Evolutionary conservation across 2,113 vertebrate species (phyloP).

Genomic region (rabbit (Oryctolagus cuniculus)): DNA sequence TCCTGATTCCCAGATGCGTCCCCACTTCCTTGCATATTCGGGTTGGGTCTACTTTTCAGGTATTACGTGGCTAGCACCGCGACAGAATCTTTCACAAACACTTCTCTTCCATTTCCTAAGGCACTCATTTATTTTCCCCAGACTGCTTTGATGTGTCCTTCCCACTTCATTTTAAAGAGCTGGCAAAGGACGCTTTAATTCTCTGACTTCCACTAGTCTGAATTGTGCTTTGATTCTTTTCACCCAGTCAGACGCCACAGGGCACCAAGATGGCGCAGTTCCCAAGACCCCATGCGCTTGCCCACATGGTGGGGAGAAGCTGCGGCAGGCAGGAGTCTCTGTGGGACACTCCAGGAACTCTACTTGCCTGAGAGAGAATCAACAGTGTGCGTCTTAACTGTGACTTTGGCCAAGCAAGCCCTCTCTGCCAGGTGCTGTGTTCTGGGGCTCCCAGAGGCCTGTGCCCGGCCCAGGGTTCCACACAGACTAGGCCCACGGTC

Average conservation of each 20-base stretch:
- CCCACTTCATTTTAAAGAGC: constrained; percentile 24
- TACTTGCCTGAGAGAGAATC: background rate
- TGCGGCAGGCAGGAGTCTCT: background rate
- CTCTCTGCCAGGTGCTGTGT: background rate
- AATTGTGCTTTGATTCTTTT: background rate
- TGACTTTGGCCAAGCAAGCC: background rate
- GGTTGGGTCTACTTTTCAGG: background rate
- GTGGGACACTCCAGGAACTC: accelerated
- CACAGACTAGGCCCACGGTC: too few relatives aligned
- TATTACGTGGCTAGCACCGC: background rate
- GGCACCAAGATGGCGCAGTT: background rate
- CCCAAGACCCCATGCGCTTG: background rate
- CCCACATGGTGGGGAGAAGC: background rate
- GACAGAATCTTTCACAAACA: background rate
- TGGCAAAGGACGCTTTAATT: constrained; percentile 23
- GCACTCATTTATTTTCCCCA: background rate
- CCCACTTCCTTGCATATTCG: background rate
- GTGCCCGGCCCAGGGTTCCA: accelerated
- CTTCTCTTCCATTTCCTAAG: background rate
- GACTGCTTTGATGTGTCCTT: background rate
- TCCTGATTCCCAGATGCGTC: background rate
- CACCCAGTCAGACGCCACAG: background rate
- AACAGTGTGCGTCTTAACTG: accelerated
- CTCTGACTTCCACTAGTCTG: background rate
- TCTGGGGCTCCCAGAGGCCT: accelerated